Base-by-base conservation (phyloP, 1,140 invertebrate species). In the Euura lappo region DNA sequence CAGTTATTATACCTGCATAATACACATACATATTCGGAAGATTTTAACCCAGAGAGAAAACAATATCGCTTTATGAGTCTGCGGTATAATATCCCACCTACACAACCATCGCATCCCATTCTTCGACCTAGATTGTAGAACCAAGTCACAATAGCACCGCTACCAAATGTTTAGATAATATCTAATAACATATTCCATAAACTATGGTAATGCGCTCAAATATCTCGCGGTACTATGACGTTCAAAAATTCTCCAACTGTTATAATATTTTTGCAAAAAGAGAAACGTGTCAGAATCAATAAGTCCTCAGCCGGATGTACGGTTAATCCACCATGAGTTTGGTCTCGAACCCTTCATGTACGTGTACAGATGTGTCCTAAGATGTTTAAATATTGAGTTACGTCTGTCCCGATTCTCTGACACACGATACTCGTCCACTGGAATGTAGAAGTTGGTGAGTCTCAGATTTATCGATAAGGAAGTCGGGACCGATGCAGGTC, bases 21-120 rank as follows among this genome's bases (percentile, higher is more conserved):
- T 64, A 46, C 65, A 43, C 42, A 68, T 72, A 78, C 76, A 76
- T 79, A 79, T 79, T 77, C 77, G 60, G 65, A 72, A 10, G 8
- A 28, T 68, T 68, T 44, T 68, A 42, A 28, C 45, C 66, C 69
- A 64, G 47, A 71, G 70, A n/a, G 47, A 10, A 65, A 76, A 77
- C 76, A 72, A 73, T 74, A 44, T 46, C 68, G 65, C 67, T 70
- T 76, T 76, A 72, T 72, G 75, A 70, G 43, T 69, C 44, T 64
- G 51, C 51, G 51, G 51, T 60, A n/a, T 8, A 6, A 28, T 28
- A 28, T 28, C 28, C 28, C 28, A 28, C 28, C 28, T 28, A 28
- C 5, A 8, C 51, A n/a, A 8, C 51, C 6, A 8, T n/a, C 51
- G 13, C 51, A 11, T 6, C 6, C 51, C 51, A 60, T 28, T 28